These are phyloP conservation scores for Parapsyche elsis DNA, from an alignment of 1,140 invertebrate species.

Conservation along the genomic window DNA sequence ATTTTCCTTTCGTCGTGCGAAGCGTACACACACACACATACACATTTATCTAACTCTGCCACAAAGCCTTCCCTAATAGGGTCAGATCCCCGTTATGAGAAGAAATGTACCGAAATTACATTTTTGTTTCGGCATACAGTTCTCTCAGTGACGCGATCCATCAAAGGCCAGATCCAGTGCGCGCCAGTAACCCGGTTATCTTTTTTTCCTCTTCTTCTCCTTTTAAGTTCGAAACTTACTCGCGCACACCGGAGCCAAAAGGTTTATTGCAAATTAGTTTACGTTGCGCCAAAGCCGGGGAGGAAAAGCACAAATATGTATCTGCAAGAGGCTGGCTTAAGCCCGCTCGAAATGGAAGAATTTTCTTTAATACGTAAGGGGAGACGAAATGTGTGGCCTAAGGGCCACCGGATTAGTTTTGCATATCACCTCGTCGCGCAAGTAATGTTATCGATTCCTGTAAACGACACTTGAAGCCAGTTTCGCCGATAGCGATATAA, in stretches of 20 bases:
- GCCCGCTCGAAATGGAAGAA: conserved; percentile 29
- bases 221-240: conserved; percentile 33
- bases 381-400: conserved; percentile 20
- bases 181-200: conserved; percentile 37
- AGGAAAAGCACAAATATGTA: conserved; percentile 41
- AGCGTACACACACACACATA: neutral
- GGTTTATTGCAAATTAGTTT: conserved; percentile 53
- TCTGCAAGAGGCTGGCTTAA: conserved; percentile 15
- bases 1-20: conserved; percentile 5
- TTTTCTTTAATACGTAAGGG: conserved; percentile 36
- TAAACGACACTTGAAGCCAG: conserved; percentile 27
- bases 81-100: conserved; percentile 28
- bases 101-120: conserved; percentile 38
- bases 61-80: conserved; percentile 31
- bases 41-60: conserved; percentile 28
- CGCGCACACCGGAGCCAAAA: conserved; percentile 32
- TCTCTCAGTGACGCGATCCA: conserved; percentile 28
- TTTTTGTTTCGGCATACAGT: conserved; percentile 38
- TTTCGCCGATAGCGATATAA: conserved; percentile 23
- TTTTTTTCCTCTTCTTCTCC: conserved; percentile 14
- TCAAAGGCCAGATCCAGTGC: conserved; percentile 29
- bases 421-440: conserved; percentile 44
- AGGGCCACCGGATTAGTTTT: conserved; percentile 43
- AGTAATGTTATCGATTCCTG: conserved; percentile 42
- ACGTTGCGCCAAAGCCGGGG: conserved; percentile 41